Base-by-base conservation (phyloP, 2,888 invertebrate species). In the Minunthozetes semirufus region DNA sequence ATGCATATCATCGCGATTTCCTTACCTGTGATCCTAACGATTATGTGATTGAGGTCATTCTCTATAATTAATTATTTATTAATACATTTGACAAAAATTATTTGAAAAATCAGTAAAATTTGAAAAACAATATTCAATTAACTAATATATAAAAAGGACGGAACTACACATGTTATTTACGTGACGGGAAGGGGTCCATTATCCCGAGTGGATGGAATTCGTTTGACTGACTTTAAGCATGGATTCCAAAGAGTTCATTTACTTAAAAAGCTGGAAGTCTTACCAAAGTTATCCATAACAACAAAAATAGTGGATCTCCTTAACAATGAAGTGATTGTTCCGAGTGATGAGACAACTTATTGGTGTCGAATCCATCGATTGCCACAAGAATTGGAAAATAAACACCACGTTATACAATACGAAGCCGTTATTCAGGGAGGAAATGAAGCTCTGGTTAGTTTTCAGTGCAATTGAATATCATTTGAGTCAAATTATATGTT, bases 311-410 rank as follows among this genome's bases (percentile, higher is more conserved):
- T 75, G n/a, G 42, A 61, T 6, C 15, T 78, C 15, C 13, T 74
- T 11, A 74, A 63, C 25, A 59, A 77, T 13, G 72, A 80, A 75
- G 82, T 85, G 1, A 73, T 78, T 9, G 89, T 99, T 4, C 97
- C 97, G 0, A 85, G 86, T 1, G 85, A 84, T 15, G 96, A 97
- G 80, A 99, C 99, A 0, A 97, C 96, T 0, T 99, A 99, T 82
- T 99, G 98, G 97, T 99, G 98, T 82, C 89, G 90, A 76, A 88
- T 95, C 6, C 87, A 90, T 72, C 89, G 89, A 81, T 83, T 99
- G 17, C 93, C 94, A 0, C 85, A 88, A 8, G 85, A 86, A 75
- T 84, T 92, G 66, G 83, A 80, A 9, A 80, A 85, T 76, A 87
- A 87, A 75, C 94, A 93, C 82, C 87, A 87, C 79, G 88, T 95